Percentiles rank a stretch among this genome's conserved stretches.
Conservation (phyloP, 2,888 invertebrate genomes). For the Platerodrilus igneus region DNA sequence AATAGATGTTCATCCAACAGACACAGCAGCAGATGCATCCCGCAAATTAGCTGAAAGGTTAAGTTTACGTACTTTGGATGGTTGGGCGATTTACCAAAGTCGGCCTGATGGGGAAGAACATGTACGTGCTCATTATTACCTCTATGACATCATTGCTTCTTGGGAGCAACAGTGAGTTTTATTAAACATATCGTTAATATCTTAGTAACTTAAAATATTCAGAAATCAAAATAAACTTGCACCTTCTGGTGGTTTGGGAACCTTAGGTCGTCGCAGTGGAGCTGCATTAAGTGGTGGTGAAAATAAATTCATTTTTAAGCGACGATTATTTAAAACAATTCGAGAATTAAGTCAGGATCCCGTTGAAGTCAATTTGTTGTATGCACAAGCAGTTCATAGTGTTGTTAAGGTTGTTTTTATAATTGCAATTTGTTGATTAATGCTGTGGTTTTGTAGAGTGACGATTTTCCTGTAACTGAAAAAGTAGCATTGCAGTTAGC, state of each 20-base stretch:
- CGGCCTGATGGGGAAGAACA: conserved; percentile 84
- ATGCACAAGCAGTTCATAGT: conserved; percentile 91
- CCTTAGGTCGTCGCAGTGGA: conserved; percentile 54
- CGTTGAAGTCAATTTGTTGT: conserved; percentile 87
- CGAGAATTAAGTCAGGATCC: conserved; percentile 91
- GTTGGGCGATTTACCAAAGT: conserved; percentile 94
- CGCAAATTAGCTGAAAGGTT: conserved; percentile 84
- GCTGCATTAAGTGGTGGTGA: conserved; percentile 79
- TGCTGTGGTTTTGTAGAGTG: conserved; percentile 58
- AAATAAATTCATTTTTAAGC: conserved; percentile 88
- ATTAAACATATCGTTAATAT: neutral
- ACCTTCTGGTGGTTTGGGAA: conserved; percentile 44
- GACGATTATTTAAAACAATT: conserved; percentile 81
- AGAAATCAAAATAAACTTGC: conserved; percentile 44
- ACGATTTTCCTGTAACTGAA: conserved; percentile 92
- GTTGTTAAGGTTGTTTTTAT: conserved; percentile 74
- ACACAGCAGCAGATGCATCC: conserved; percentile 88
- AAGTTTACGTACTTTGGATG: conserved; percentile 76
- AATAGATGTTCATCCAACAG: conserved; percentile 91
- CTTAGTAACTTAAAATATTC: conserved; percentile 29
- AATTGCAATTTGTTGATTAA: conserved; percentile 8
- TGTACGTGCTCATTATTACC: conserved; percentile 83
- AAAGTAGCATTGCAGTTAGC: conserved; percentile 91
- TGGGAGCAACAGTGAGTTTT: conserved; percentile 64
- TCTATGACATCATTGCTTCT: conserved; percentile 89